Evolutionary conservation across 2,113 vertebrate species (phyloP).

Genomic region (Rhabdomys dilectus): DNA sequence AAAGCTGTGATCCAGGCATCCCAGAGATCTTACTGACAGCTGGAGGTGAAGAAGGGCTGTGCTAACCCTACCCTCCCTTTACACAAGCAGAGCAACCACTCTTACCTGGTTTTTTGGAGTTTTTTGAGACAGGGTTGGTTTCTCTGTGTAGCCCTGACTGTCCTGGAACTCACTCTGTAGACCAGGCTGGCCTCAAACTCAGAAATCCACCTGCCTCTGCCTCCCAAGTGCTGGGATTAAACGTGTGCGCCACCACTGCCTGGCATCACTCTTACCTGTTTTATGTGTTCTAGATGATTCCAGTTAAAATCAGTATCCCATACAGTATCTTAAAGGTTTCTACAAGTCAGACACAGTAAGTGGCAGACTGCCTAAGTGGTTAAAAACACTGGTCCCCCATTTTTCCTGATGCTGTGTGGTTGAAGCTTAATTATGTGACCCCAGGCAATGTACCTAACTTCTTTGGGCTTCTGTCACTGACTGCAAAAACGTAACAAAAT

Average conservation of each 20-base stretch:
- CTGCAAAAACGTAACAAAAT: constrained; percentile 13
- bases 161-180: no score
- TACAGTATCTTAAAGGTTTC: background rate
- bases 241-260: no score
- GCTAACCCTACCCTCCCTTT: background rate
- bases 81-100: background rate
- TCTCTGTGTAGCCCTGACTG: no score
- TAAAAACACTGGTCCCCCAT: background rate
- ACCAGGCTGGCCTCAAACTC: no score
- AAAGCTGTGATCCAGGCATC: background rate
- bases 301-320: constrained; percentile 12
- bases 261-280: background rate
- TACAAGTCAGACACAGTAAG: background rate
- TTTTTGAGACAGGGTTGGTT: no score
- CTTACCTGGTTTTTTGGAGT: no score
- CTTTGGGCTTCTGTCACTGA: background rate
- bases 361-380: background rate
- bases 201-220: no score
- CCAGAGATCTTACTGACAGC: background rate
- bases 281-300: background rate
- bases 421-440: background rate
- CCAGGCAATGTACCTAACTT: background rate
- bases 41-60: background rate
- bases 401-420: background rate
- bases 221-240: no score